Evolutionary conservation across 2,113 vertebrate species (phyloP).

Genomic region (Pteropus alecto): DNA sequence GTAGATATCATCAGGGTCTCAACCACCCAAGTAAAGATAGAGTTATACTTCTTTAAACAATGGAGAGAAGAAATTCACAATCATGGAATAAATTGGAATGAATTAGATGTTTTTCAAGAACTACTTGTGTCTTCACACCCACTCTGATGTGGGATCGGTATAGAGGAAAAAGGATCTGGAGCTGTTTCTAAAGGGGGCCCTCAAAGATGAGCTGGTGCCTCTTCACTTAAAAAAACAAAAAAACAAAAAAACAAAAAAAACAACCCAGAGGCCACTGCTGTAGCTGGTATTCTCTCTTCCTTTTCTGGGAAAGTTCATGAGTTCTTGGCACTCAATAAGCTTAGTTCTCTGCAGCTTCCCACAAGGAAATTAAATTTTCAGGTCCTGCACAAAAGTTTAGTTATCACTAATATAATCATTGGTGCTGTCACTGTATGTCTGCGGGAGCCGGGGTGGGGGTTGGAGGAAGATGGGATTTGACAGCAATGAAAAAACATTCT

Average conservation of each 20-base stretch:
- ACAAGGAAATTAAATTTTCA: slow-evolving; percentile 78
- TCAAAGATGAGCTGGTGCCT: neutral
- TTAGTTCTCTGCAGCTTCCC: slow-evolving; percentile 61
- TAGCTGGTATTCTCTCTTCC: slow-evolving; percentile 39
- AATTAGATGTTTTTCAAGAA: neutral
- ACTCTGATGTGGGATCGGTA: neutral
- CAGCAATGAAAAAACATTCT: neutral
- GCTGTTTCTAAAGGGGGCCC: neutral
- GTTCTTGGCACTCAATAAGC: slow-evolving; percentile 69
- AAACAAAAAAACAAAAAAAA: neutral
- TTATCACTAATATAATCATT: slow-evolving; percentile 65
- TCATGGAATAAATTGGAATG: neutral
- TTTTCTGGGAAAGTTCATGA: slow-evolving; percentile 70
- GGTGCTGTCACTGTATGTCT: slow-evolving; percentile 21
- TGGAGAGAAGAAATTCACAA: neutral
- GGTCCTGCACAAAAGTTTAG: slow-evolving; percentile 59
- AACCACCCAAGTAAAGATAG: neutral
- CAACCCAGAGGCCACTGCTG: neutral
- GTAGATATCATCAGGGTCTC: neutral
- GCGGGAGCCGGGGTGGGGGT: neutral
- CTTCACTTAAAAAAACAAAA: neutral
- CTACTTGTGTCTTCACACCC: neutral
- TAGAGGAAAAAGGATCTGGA: neutral
- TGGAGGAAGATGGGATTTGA: neutral
- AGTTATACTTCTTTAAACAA: neutral